Base-by-base conservation (phyloP, 2,888 invertebrate species). In the Tachystola acroxantha region DNA sequence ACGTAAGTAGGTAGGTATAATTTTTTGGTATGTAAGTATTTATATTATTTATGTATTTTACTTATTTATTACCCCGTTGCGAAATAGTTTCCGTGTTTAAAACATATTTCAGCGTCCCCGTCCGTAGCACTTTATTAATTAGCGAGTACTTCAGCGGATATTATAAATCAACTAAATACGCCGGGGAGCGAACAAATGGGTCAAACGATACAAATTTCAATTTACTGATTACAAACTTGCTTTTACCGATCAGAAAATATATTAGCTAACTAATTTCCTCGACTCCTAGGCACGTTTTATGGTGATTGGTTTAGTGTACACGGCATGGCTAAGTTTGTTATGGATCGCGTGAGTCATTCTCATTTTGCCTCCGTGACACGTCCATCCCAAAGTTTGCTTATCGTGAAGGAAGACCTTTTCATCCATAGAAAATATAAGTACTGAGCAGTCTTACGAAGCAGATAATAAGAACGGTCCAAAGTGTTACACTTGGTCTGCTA, bases 131-230 rank as follows among this genome's bases (percentile, higher is more conserved):
- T 7, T 14, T 24, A 32, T 32, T 32, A 32, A 32, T 32, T 32
- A 32, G 22, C 5, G 11, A 12, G n/a, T 28, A 34, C 32, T 30
- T 34, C 29, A 36, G 30, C 51, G 50, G 50, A 54, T 49, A 55
- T 49, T 47, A 55, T 57, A 60, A 56, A 61, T 62, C 53, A 61
- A 57, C 52, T 28, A 39, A 52, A 41, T 29, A 22, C 50, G 32
- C 49, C 39, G 49, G 58, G 58, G 59, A 58, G 53, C 53, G 43
- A 51, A 53, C 60, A 73, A 68, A 62, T 73, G 63, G 76, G 76
- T 76, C 76, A 75, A 70, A 63, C 56, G 59, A 45, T 63, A 74
- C 73, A 59, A 75, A 72, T 70, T 74, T 68, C 64, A 73, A 69
- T 70, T 67, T 62, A 53, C 57, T 54, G 42, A 55, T 50, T 36